A percentile compares a stretch with the other conserved stretches of the same genome.
These are phyloP conservation scores for Drosophila teissieri DNA, from an alignment of 1,140 invertebrate species.

Conservation along the genomic window DNA sequence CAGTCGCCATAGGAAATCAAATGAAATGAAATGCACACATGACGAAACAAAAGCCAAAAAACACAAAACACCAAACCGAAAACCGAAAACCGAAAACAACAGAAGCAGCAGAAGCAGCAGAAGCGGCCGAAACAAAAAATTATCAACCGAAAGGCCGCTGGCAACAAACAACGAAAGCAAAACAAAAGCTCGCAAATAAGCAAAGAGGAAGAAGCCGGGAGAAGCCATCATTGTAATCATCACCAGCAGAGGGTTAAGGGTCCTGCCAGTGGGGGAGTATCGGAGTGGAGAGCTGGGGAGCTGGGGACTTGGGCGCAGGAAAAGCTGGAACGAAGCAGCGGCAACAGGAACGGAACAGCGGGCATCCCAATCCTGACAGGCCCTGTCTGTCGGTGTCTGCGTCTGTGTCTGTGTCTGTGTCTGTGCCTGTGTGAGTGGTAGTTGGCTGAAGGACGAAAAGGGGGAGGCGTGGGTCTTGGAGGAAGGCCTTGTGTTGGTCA, in stretches of 20 bases:
- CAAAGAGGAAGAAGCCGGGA: slow-evolving; percentile 74
- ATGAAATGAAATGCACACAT: slow-evolving; percentile 82
- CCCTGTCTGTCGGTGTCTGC: slow-evolving; percentile 5
- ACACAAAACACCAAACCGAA: slow-evolving; percentile 53
- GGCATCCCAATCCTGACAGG: slow-evolving; percentile 60
- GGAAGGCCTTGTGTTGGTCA: slow-evolving; percentile 47
- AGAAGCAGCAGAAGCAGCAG: slow-evolving; percentile 30
- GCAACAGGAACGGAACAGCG: slow-evolving; percentile 48
- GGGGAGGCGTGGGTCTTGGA: neutral
- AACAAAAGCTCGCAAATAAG: slow-evolving; percentile 77
- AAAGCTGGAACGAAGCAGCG: slow-evolving; percentile 33
- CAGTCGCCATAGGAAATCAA: slow-evolving; percentile 80
- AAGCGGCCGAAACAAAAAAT: slow-evolving; percentile 55
- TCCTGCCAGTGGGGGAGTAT: slow-evolving; percentile 1
- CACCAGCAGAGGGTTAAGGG: slow-evolving; percentile 67
- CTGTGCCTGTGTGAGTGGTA: neutral
- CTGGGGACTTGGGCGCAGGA: slow-evolving; percentile 22
- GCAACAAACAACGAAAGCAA: slow-evolving; percentile 57
- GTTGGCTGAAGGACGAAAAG: slow-evolving; percentile 9
- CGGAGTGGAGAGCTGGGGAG: neutral
- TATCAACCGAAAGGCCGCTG: slow-evolving; percentile 75
- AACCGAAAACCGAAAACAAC: slow-evolving; percentile 40
- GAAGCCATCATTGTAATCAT: slow-evolving; percentile 80
- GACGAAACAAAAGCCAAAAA: slow-evolving; percentile 79
- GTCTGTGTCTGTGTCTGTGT: slow-evolving; percentile 6